Evolutionary conservation across 1,140 invertebrate genomes (phyloP), one percentile per base, ranked within the genome.

Genomic region (Formica selysi): DNA sequence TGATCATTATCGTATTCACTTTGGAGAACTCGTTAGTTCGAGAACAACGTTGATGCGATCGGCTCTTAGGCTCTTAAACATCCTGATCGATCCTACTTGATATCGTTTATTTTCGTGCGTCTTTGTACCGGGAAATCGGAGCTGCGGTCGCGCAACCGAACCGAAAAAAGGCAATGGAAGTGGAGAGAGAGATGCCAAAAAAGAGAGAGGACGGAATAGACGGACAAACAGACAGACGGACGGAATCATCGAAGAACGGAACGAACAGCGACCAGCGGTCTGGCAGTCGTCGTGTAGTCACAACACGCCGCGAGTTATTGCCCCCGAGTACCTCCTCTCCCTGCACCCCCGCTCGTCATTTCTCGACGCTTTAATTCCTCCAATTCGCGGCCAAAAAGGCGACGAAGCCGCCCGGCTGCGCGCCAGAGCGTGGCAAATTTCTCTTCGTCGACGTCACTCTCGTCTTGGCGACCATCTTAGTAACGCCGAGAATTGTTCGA

Each of bases 241-340:
- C 10, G 62, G 38, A 48, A 78, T 59, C 22, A 79, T 57, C 62
- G 48, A 84, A 76, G 85, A 86, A 84, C 59, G 81, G 73, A 86
- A 67, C 68, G 73, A 84, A 62, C 68, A 90, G 91, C 91, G 92
- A 93, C 91, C 91, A 93, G 92, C 92, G 92, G 92, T 93, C 92
- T 93, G 91, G 91, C 87, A 86, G 91, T 92, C 91, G 88, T 90
- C 86, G 89, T 88, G 91, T 92, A 93, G 93, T 93, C 91, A 93
- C 91, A 93, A 93, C 89, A 93, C 71, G 88, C 86, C 54, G 87
- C 91, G 89, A 93, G 92, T 93, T 93, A 93, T 93, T 92, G 91
- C 90, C 91, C 89, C 86, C 89, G 76, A 90, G 61, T 89, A 65
- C 76, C 67, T 87, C 78, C 64, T 44, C 59, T 79, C 62, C 36